These are phyloP conservation scores for Brienomyrus brachyistius DNA, from an alignment of 2,113 vertebrate species.

Conservation along the genomic window DNA sequence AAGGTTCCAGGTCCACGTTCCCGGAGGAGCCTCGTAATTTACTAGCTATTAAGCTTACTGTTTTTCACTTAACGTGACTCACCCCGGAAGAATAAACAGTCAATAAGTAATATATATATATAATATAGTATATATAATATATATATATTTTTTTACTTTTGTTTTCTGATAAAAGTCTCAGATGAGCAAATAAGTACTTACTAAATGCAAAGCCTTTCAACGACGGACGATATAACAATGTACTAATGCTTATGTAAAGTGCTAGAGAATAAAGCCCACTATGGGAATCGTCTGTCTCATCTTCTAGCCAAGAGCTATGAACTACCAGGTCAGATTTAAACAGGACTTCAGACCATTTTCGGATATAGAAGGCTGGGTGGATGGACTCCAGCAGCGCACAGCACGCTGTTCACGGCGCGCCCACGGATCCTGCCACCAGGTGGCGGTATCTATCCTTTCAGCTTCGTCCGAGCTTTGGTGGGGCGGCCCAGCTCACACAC, in stretches of 20 bases:
- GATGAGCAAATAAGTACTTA: background rate
- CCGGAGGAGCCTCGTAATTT: background rate
- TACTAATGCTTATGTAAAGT: background rate
- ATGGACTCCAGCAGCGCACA: background rate
- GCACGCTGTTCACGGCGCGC: background rate
- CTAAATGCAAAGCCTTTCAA: background rate
- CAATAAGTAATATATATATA: background rate
- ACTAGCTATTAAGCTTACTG: background rate
- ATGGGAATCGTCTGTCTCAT: background rate
- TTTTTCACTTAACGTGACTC: background rate
- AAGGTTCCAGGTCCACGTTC: background rate
- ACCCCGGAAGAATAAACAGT: background rate
- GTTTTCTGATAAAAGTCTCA: background rate
- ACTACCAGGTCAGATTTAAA: background rate
- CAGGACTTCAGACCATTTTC: background rate
- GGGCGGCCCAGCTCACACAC: background rate
- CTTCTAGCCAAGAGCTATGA: background rate
- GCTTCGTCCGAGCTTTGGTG: background rate
- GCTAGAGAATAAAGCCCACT: background rate
- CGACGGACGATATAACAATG: background rate
- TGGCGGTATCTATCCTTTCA: conserved; percentile 14
- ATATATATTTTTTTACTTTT: background rate
- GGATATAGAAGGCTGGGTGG: background rate
- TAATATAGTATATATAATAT: too few relatives aligned
- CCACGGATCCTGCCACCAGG: conserved; percentile 8